phyloP scores from a whole-genome alignment of 2,113 vertebrate species.

The Hemichromis elongatus region DNA sequence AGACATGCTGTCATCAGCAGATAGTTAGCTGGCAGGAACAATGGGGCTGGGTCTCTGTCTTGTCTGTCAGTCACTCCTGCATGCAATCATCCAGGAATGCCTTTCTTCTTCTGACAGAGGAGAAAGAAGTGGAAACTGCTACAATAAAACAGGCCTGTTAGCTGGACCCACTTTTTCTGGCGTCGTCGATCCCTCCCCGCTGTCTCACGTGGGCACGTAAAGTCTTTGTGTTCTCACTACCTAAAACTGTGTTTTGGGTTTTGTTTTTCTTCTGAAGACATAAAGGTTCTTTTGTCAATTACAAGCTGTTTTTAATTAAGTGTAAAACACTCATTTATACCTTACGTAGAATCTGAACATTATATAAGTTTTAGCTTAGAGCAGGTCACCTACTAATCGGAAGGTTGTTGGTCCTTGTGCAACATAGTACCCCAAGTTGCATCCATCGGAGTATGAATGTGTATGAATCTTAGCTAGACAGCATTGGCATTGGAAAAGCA shows the following conservation, averaged over 20 bases:
- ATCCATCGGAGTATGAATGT: background rate
- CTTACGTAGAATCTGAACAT: too few relatives aligned
- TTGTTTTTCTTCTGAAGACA: background rate
- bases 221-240: background rate
- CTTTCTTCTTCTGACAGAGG: constrained; percentile 38
- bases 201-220: background rate
- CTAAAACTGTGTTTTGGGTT: background rate
- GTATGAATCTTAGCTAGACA: background rate
- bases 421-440: background rate
- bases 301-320: background rate
- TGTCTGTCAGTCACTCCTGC: constrained; percentile 49
- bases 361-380: background rate
- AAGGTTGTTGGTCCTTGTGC: background rate
- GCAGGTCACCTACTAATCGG: background rate
- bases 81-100: constrained; percentile 63
- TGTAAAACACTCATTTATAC: background rate
- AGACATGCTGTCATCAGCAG: constrained; percentile 71
- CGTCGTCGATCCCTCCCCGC: background rate
- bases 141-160: background rate
- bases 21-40: constrained; percentile 56
- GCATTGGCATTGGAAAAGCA: background rate
- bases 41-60: constrained; percentile 50
- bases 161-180: background rate
- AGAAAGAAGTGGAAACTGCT: background rate
- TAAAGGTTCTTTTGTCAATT: background rate